Base-by-base conservation (phyloP, 1,140 invertebrate genomes). In the Brachionus angularis region DNA sequence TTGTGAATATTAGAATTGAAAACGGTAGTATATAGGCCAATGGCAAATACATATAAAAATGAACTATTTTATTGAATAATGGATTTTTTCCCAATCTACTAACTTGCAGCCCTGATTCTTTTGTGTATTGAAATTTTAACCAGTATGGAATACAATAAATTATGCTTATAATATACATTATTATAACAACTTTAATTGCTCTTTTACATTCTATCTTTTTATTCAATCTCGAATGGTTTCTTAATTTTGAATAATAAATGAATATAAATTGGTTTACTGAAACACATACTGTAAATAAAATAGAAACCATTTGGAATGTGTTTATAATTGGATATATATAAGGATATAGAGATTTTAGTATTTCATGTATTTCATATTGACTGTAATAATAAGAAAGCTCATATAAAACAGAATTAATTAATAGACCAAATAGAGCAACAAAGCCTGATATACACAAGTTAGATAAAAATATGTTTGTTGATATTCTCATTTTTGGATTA, bases 131-230 rank as follows among this genome's bases (percentile, higher is more conserved):
- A 61, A 61, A 61, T 27, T 39, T 61, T 14, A 61, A 12, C 55
- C 55, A 61, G 23, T 61, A 61, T 33, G 55, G 55, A n/a, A 61
- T n/a, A 44, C 55, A 61, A 33, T 39, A 61, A 23, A 61, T 12
- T 16, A 36, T 44, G 55, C 55, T 61, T 21, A 39, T 36, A 14
- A 61, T 25, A 44, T 33, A 61, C 33, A 61, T 44, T 0, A 61
- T 25, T n/a, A 61, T 33, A 21, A 61, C 55, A 16, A 61, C 21
- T 23, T 36, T 44, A 12, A 61, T 12, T 14, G 55, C 55, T 12
- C 39, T 21, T 21, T 44, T 25, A 29, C 55, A 61, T 4, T 61
- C 55, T 36, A 25, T 25, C 31, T 52, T 52, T 29, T 23, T 52
- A 8, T 25, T 33, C 4, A 33, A 33, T 61, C 25, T 61, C 31